phyloP scores from a whole-genome alignment of 2,113 vertebrate genomes.

The Hypomesus transpacificus region DNA sequence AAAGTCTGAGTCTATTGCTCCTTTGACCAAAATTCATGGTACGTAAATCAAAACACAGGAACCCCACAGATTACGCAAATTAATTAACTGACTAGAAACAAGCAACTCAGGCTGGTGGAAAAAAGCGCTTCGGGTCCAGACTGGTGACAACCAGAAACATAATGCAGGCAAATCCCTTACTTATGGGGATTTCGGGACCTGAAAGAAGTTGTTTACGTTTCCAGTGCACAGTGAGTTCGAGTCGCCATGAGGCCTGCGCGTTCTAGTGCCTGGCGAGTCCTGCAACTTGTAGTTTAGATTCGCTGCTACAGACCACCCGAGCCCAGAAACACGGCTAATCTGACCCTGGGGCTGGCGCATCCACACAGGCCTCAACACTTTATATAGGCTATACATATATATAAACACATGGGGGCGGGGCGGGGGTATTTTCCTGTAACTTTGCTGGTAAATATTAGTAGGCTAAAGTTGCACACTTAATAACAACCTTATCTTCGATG shows the following conservation, averaged over 20 bases:
- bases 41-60: too few species aligned
- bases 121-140: too few species aligned
- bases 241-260: slow-evolving; percentile 55
- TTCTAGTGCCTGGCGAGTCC: slow-evolving; percentile 47
- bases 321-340: slow-evolving; percentile 66
- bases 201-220: slow-evolving; percentile 35
- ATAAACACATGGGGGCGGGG: slow-evolving; percentile 18
- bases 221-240: slow-evolving; percentile 11
- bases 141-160: too few species aligned
- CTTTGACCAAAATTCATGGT: too few species aligned
- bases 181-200: slow-evolving; percentile 20
- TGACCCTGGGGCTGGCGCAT: slow-evolving; percentile 60
- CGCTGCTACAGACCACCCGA: slow-evolving; percentile 61
- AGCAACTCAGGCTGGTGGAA: too few species aligned
- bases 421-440: slow-evolving; percentile 1
- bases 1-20: too few species aligned
- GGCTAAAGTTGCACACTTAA: not conserved
- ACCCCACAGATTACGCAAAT: not conserved
- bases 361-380: slow-evolving; percentile 53
- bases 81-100: too few species aligned
- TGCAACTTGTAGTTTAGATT: slow-evolving; percentile 65
- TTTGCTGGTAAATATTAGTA: slow-evolving; percentile 12
- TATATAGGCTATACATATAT: too few species aligned
- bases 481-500: not conserved
- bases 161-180: slow-evolving; percentile 21